Evolutionary conservation across 2,113 vertebrate genomes (phyloP).

Genomic region (Vanacampus margaritifer): DNA sequence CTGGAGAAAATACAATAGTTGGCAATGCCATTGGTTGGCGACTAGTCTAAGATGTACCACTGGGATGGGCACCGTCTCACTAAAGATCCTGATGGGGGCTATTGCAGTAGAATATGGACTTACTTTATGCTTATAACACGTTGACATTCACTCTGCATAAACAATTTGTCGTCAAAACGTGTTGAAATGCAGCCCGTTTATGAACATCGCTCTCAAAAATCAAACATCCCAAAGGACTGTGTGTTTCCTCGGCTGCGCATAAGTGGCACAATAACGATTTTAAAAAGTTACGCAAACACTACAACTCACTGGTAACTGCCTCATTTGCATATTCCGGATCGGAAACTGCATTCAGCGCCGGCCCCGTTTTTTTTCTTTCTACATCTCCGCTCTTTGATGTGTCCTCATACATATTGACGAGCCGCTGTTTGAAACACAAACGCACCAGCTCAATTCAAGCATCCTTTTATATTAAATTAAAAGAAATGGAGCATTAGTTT

Average conservation of each 20-base stretch:
- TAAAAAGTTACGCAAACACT: conserved; percentile 55
- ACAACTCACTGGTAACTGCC: conserved; percentile 49
- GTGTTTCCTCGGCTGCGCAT: conserved; percentile 58
- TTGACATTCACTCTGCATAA: not conserved
- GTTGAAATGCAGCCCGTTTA: conserved; percentile 24
- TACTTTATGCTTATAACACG: not conserved
- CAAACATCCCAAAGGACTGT: conserved; percentile 55
- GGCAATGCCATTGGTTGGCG: too few species aligned
- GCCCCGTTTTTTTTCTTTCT: conserved; percentile 37
- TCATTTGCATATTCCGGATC: conserved; percentile 65
- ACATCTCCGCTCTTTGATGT: conserved; percentile 65
- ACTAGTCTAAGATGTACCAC: too few species aligned
- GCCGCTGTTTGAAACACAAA: conserved; percentile 32
- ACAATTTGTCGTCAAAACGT: conserved; percentile 17
- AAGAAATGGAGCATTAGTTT: conserved; percentile 48
- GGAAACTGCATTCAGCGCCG: conserved; percentile 44
- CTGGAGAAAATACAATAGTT: too few species aligned
- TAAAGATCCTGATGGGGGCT: too few species aligned
- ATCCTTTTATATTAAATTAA: conserved; percentile 19
- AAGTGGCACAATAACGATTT: conserved; percentile 39
- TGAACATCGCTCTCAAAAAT: conserved; percentile 40
- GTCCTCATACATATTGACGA: conserved; percentile 72
- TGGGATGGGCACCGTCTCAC: too few species aligned
- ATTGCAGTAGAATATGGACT: too few species aligned
- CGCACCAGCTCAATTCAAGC: conserved; percentile 51